Conservation (phyloP, 2,888 invertebrate species). For the Acrobasis consociella region DNA sequence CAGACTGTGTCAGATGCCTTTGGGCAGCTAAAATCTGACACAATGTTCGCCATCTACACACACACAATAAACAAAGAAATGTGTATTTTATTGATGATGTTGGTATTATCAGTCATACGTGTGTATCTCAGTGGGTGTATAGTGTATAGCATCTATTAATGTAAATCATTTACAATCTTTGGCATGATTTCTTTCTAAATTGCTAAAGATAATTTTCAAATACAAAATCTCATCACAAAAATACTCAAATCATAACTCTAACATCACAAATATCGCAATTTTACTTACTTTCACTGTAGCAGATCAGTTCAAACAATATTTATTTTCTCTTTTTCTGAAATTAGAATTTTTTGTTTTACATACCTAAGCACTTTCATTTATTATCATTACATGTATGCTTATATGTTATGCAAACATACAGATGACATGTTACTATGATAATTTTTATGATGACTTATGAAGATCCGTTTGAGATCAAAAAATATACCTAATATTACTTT, state of each 20-base stretch:
- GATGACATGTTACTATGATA: slow-evolving; percentile 19
- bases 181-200: too few species aligned
- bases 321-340: not conserved
- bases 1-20: too few species aligned
- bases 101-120: too few species aligned
- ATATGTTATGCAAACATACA: slow-evolving; percentile 18
- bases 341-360: not conserved
- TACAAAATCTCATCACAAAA: not conserved
- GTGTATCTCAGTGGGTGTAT: not conserved
- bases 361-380: slow-evolving; percentile 15
- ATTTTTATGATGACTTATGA: slow-evolving; percentile 19
- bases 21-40: too few species aligned
- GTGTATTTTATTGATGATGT: too few species aligned
- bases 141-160: not conserved
- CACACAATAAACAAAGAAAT: too few species aligned
- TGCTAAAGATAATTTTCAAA: too few species aligned
- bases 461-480: slow-evolving; percentile 11
- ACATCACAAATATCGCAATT: not conserved
- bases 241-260: not conserved
- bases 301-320: not conserved
- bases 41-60: too few species aligned
- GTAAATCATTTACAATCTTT: too few species aligned
- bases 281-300: not conserved
- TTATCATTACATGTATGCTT: slow-evolving; percentile 14
- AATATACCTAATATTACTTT: slow-evolving; percentile 41